Evolutionary conservation across 2,888 invertebrate genomes (phyloP).

Genomic region (Drosophila acutilabella): DNA sequence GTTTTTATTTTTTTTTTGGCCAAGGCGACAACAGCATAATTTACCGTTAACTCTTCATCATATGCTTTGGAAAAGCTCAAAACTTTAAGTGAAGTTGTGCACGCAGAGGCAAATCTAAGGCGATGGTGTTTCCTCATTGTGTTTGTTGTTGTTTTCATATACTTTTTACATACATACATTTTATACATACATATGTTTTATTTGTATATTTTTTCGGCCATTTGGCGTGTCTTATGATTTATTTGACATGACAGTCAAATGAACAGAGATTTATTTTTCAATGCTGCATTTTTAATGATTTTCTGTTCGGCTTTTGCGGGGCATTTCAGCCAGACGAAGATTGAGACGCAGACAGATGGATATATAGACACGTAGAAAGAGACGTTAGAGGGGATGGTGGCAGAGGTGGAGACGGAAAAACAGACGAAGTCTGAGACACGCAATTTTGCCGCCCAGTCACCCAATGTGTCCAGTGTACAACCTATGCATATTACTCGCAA

Average conservation of each 20-base stretch:
- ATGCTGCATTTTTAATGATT: constrained; percentile 75
- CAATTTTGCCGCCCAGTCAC: constrained; percentile 56
- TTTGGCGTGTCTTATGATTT: constrained; percentile 78
- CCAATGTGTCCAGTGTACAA: constrained; percentile 21
- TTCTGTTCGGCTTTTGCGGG: constrained; percentile 46
- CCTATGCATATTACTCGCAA: constrained; percentile 20
- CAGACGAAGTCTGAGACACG: constrained; percentile 35
- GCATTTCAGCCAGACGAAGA: constrained; percentile 38
- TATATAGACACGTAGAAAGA: constrained; percentile 7
- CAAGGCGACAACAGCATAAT: constrained; percentile 76
- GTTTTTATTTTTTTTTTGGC: constrained; percentile 6
- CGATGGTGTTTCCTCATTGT: constrained; percentile 40
- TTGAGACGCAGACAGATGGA: constrained; percentile 21
- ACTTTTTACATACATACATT: no score
- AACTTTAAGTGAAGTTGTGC: constrained; percentile 40
- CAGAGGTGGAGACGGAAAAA: neutral
- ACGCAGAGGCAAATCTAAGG: constrained; percentile 57
- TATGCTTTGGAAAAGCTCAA: constrained; percentile 14
- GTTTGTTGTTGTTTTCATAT: constrained; percentile 3
- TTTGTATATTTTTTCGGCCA: constrained; percentile 37
- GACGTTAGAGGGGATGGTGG: constrained; percentile 1
- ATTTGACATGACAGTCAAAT: constrained; percentile 80
- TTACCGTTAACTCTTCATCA: constrained; percentile 76
- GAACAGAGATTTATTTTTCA: constrained; percentile 78
- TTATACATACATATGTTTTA: no score